Conservation (phyloP, 2,113 vertebrate species). For the Podarcis cretensis region DNA sequence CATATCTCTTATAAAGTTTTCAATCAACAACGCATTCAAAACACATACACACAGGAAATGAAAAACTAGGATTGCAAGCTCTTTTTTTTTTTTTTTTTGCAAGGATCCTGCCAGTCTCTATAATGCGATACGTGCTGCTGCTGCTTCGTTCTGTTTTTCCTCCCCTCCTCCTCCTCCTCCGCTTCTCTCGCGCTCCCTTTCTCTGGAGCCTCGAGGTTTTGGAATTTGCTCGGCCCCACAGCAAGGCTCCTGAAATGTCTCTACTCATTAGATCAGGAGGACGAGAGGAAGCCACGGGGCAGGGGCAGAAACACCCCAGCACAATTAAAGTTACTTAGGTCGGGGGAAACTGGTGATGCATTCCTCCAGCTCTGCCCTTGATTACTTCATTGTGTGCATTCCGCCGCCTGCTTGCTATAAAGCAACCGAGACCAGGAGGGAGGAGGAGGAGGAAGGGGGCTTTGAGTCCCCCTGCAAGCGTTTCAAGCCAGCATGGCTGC, state of each 20-base stretch:
- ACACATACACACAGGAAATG: slow-evolving; percentile 75
- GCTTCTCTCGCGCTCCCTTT: not conserved
- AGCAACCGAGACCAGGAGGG: not conserved
- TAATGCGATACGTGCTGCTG: not conserved
- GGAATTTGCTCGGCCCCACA: slow-evolving; percentile 45
- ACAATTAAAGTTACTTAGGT: slow-evolving; percentile 57
- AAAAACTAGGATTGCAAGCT: slow-evolving; percentile 1
- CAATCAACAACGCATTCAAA: too few species aligned
- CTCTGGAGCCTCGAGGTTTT: slow-evolving; percentile 18
- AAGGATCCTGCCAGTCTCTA: not conserved
- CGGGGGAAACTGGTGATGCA: slow-evolving; percentile 25
- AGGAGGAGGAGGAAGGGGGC: too few species aligned
- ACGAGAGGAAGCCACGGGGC: slow-evolving; percentile 29
- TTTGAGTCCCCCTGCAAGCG: too few species aligned
- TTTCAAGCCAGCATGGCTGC: not conserved
- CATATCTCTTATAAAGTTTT: too few species aligned
- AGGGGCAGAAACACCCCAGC: slow-evolving; percentile 21
- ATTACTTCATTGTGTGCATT: slow-evolving; percentile 37
- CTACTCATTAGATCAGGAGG: slow-evolving; percentile 54
- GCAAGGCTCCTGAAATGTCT: slow-evolving; percentile 51
- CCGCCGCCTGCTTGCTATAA: slow-evolving; percentile 7
- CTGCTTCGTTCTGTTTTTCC: too few species aligned
- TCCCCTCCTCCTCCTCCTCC: not conserved
- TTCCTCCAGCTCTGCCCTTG: slow-evolving; percentile 41
- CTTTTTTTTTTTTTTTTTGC: not conserved